Conservation (phyloP, 2,888 invertebrate species). For the Rhagonycha lutea region DNA sequence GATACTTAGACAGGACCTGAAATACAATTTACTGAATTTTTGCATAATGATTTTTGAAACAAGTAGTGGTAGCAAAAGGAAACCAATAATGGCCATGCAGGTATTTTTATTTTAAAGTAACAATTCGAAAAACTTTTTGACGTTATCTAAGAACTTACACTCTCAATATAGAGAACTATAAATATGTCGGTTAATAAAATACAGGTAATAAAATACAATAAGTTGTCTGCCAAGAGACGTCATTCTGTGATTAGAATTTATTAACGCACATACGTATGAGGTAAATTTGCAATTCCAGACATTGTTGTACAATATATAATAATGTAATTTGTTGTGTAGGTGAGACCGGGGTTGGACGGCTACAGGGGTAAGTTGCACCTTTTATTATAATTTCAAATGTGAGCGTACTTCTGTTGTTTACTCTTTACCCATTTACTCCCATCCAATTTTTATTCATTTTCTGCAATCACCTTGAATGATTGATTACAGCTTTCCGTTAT, state of each 20-base stretch:
- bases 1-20: not conserved
- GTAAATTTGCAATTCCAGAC: too few relatives aligned
- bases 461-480: not conserved
- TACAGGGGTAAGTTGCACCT: too few relatives aligned
- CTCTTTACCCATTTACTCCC: too few relatives aligned
- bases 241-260: not conserved
- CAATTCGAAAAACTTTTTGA: not conserved
- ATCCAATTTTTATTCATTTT: not conserved
- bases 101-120: not conserved
- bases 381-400: too few relatives aligned
- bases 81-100: not conserved
- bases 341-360: too few relatives aligned
- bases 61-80: not conserved
- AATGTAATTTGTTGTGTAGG: too few relatives aligned
- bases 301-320: too few relatives aligned
- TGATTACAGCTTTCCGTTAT: not conserved
- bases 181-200: not conserved
- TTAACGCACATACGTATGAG: too few relatives aligned
- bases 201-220: not conserved
- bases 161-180: not conserved
- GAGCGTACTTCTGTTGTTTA: too few relatives aligned
- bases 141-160: not conserved
- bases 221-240: not conserved
- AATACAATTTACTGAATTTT: not conserved
- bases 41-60: not conserved